phyloP scores from a whole-genome alignment of 2,797 vertebrate species.

The Apogon hyalosoma region DNA sequence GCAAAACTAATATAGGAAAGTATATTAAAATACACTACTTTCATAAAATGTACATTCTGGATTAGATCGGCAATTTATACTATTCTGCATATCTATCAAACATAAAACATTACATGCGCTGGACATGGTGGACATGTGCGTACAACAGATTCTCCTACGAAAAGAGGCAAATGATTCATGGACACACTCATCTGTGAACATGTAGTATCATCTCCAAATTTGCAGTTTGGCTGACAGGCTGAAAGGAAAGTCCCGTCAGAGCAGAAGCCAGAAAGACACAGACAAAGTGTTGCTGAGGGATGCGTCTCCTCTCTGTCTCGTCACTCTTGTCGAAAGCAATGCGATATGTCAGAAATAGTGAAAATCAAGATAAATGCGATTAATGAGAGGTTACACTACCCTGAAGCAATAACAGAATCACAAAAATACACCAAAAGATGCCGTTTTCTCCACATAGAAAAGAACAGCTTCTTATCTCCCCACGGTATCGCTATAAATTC shows the following conservation, averaged over 20 bases:
- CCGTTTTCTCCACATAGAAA: too few relatives aligned
- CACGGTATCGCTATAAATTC: background rate
- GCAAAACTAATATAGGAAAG: too few relatives aligned
- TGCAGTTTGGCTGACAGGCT: conserved; percentile 11
- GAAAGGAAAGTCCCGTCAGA: conserved; percentile 21
- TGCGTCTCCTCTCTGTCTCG: conserved; percentile 25
- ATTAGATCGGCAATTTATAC: background rate
- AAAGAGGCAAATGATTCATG: conserved; percentile 34
- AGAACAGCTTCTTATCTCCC: background rate
- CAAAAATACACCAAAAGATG: background rate
- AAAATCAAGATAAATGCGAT: conserved; percentile 24
- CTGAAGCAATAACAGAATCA: conserved; percentile 10
- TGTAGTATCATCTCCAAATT: conserved; percentile 22
- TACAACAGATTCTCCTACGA: conserved; percentile 1
- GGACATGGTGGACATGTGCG: conserved; percentile 10
- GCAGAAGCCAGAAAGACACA: conserved; percentile 39
- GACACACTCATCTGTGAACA: conserved; percentile 37
- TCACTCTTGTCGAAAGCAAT: conserved; percentile 33
- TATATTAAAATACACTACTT: too few relatives aligned
- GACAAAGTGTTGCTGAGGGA: conserved; percentile 33
- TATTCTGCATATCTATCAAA: too few relatives aligned
- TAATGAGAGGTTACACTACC: conserved; percentile 15
- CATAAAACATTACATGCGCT: background rate
- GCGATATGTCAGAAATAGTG: conserved; percentile 35
- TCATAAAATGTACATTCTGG: too few relatives aligned